These are phyloP conservation scores for Parnassius mnemosyne DNA, from an alignment of 2,888 invertebrate species.

Conservation along the genomic window DNA sequence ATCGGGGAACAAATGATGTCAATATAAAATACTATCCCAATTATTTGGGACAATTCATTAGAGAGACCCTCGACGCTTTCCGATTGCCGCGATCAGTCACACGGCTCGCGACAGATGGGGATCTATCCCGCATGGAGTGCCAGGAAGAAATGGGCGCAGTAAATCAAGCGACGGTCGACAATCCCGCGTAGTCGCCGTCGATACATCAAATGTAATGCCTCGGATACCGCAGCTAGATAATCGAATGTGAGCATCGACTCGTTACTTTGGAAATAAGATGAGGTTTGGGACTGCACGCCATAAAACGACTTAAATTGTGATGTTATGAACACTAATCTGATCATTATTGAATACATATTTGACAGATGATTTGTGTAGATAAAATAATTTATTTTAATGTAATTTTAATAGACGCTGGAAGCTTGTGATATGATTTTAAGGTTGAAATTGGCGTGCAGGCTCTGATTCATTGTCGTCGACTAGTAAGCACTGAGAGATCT, in stretches of 20 bases:
- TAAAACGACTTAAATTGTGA: conserved; percentile 51
- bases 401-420: background rate
- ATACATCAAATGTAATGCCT: conserved; percentile 80
- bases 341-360: conserved; percentile 20
- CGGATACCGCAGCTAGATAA: conserved; percentile 79
- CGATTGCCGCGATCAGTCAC: conserved; percentile 74
- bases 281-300: conserved; percentile 57
- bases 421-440: conserved; percentile 38
- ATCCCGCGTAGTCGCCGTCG: conserved; percentile 75
- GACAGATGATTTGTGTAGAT: background rate
- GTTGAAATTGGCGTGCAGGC: conserved; percentile 50
- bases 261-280: conserved; percentile 79
- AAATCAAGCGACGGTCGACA: conserved; percentile 76
- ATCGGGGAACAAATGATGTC: conserved; percentile 73
- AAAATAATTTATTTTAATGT: background rate
- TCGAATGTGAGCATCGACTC: conserved; percentile 80
- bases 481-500: conserved; percentile 70
- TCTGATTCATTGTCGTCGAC: conserved; percentile 53
- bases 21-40: conserved; percentile 78
- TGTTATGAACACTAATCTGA: conserved; percentile 32
- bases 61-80: conserved; percentile 65
- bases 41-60: conserved; percentile 81
- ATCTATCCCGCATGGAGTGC: conserved; percentile 74
- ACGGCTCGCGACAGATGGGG: conserved; percentile 67
- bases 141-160: conserved; percentile 74